A percentile compares a stretch with the other conserved stretches of the same genome.
Evolutionary conservation across 2,888 invertebrate species (phyloP).

Genomic region (Drosophila prolongata): DNA sequence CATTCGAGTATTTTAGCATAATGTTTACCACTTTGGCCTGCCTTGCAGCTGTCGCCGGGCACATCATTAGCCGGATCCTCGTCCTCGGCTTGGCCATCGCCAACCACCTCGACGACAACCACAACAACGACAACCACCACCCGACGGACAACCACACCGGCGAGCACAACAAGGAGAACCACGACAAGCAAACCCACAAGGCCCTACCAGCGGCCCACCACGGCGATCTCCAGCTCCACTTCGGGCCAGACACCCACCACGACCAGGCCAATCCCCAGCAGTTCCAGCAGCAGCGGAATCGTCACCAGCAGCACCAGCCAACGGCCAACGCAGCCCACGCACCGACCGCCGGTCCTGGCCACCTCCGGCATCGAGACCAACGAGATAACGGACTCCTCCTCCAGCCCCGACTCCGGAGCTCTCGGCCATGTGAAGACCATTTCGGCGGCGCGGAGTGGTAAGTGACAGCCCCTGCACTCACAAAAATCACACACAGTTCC

Average conservation of each 20-base stretch:
- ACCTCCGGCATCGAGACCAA: constrained; percentile 82
- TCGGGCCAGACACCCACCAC: constrained; percentile 63
- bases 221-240: constrained; percentile 40
- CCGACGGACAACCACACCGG: constrained; percentile 39
- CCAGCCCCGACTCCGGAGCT: constrained; percentile 57
- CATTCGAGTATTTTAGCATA: constrained; percentile 73
- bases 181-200: constrained; percentile 46
- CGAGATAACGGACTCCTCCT: constrained; percentile 80
- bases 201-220: constrained; percentile 71
- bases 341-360: constrained; percentile 64
- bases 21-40: constrained; percentile 72
- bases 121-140: constrained; percentile 58
- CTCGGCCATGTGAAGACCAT: constrained; percentile 80
- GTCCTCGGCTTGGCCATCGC: constrained; percentile 53
- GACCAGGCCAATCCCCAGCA: constrained; percentile 37
- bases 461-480: constrained; percentile 60
- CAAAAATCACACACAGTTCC: neutral
- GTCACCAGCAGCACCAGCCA: constrained; percentile 24
- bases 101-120: constrained; percentile 33
- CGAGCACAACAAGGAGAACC: constrained; percentile 52
- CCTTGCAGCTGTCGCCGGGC: constrained; percentile 75
- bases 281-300: constrained; percentile 40
- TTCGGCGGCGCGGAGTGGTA: constrained; percentile 84
- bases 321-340: constrained; percentile 56
- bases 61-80: constrained; percentile 77